Base-by-base conservation (phyloP, 30 jellyfish, hydroid and myxozoan genomes). In the Nemopilema nomurai region DNA sequence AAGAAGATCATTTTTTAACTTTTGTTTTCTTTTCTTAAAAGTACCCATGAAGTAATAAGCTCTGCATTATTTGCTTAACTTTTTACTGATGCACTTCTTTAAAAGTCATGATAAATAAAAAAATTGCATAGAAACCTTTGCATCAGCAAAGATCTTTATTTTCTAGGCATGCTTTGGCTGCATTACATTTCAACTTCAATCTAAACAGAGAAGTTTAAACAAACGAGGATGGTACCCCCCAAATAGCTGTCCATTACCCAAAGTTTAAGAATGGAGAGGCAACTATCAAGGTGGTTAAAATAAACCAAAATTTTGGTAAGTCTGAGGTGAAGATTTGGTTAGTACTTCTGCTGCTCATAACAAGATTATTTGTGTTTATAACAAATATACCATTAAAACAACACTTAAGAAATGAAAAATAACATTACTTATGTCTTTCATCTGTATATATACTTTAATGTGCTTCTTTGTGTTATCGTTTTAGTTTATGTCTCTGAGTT, bases 251-350 rank as follows among this genome's bases (percentile, higher is more conserved):
- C 52, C 62, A 67, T 29, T 81, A 81, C 63, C 90, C 90, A 66
- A 66, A 81, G 33, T 81, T 66, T 81, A 81, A 81, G 67, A 69
- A 69, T 66, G 85, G 90, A 81, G 86, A 81, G 85, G 90, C 90
- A 28, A 81, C 90, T 7, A 73, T 81, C 62, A 41, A 71, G 62
- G 90, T n/a, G 32, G 75, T 67, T 51, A 30, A 86, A 20, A 49
- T 81, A 26, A 25, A 49, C 26, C 84, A 22, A 81, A 81, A 81
- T 29, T 81, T 29, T 81, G 90, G 90, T 81, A 79, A 18, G 74
- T 41, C 57, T 41, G 57, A 41, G 57, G 57, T 41, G 57, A 41
- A 41, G 57, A 41, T 41, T 41, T 41, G 57, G 57, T 41, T 13
- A 41, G 57, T 41, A 41, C 57, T 13, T 41, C 57, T 41, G 57